Evolutionary conservation across 2,797 vertebrate genomes (phyloP).

Genomic region (Hoplostethus mediterraneus): DNA sequence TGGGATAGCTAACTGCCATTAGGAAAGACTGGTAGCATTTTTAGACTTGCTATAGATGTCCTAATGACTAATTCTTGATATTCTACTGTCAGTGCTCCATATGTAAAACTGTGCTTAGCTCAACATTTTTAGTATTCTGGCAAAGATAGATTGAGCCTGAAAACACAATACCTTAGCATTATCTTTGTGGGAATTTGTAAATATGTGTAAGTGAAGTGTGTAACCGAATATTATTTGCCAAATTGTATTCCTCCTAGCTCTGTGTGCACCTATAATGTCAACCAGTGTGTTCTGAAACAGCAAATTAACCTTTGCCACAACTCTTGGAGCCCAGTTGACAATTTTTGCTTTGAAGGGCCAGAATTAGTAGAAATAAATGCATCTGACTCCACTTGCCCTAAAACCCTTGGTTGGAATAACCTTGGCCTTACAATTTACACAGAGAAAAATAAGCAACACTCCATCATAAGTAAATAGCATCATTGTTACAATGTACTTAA

Average conservation of each 20-base stretch:
- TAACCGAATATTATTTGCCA: slow-evolving; percentile 8
- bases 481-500: slow-evolving; percentile 61
- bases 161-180: background rate
- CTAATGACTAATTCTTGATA: too few species aligned
- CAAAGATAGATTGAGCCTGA: too few species aligned
- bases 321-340: background rate
- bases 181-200: slow-evolving; percentile 1
- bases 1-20: background rate
- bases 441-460: slow-evolving; percentile 52
- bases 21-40: background rate
- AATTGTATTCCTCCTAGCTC: background rate
- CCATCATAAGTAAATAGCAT: slow-evolving; percentile 57
- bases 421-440: slow-evolving; percentile 43
- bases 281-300: slow-evolving; percentile 6
- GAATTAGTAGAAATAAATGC: slow-evolving; percentile 35
- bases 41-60: too few species aligned
- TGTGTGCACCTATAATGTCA: slow-evolving; percentile 1
- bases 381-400: slow-evolving; percentile 37
- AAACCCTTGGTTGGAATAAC: slow-evolving; percentile 58
- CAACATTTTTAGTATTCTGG: too few species aligned
- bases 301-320: slow-evolving; percentile 11
- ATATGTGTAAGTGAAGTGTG: background rate
- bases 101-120: too few species aligned
- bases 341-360: slow-evolving; percentile 12
- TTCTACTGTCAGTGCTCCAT: background rate